Evolutionary conservation across 2,888 invertebrate genomes (phyloP), one percentile per base, ranked within the genome.

Genomic region (Seladonia tumulorum): DNA sequence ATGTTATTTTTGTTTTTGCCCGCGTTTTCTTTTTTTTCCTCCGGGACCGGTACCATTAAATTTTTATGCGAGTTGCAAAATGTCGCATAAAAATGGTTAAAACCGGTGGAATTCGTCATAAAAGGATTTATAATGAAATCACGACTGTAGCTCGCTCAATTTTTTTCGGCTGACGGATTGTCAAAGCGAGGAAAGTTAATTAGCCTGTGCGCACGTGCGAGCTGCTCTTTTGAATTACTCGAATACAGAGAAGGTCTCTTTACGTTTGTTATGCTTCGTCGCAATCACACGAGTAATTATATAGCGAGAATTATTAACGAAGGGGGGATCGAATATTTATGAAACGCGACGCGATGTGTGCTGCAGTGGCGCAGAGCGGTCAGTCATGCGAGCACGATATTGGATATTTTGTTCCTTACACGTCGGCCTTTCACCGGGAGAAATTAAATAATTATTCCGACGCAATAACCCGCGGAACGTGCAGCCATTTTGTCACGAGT

Each of bases 211-310:
- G 14, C 60, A 16, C 60, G 14, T 16, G 60, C 25, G 60, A 14
- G 60, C 25, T 60, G 25, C 60, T 60, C 60, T 60, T 60, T 60
- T 60, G 60, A 60, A 25, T 60, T 25, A 25, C 60, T 60, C 60
- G 16, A 60, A 60, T 25, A 14, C 16, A 25, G 25, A 25, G 25
- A 60, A 60, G 25, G 25, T 25, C 25, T 60, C 60, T 60, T 60
- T 25, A 25, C 60, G 60, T 25, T 25, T 60, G 60, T 60, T 60
- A 60, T 60, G 25, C 25, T 25, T 25, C 14, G 60, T 63, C 42
- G 42, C 73, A 60, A 60, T 60, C 25, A 60, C 14, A 14, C 60
- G 60, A 60, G 60, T 60, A 60, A 60, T 60, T 60, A 60, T 60
- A 25, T 60, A 16, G 60, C 60, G 60, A 29, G 60, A 60, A 60